A percentile compares a stretch with the other conserved stretches of the same genome.
Conservation (phyloP, 2,888 invertebrate genomes). For the Rhingia campestris region DNA sequence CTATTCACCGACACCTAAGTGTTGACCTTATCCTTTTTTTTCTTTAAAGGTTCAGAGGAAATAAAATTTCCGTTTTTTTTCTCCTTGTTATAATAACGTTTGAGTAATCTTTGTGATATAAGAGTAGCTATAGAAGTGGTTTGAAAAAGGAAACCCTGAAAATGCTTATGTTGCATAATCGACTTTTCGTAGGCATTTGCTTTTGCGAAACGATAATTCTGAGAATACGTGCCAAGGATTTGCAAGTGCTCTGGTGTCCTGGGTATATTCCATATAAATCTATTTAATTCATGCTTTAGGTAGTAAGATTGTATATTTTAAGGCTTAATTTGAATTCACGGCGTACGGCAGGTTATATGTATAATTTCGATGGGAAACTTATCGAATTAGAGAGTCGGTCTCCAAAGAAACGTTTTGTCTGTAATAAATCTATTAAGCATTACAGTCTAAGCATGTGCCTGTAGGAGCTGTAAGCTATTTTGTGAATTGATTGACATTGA, state of each 20-base stretch:
- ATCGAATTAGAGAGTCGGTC: not conserved
- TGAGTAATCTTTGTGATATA: slow-evolving; percentile 47
- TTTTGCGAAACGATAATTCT: slow-evolving; percentile 13
- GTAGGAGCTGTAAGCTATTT: no score
- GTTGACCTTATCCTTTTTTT: not conserved
- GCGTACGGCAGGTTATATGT: slow-evolving; percentile 20
- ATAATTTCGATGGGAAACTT: not conserved
- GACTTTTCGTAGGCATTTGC: not conserved
- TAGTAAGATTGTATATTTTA: not conserved
- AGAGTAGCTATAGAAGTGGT: slow-evolving; percentile 16
- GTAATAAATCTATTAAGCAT: not conserved
- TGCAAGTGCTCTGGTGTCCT: not conserved
- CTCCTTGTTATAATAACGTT: slow-evolving; percentile 42
- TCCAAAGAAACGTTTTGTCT: not conserved
- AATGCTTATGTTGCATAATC: slow-evolving; percentile 19
- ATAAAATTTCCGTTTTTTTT: slow-evolving; percentile 13
- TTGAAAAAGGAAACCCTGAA: not conserved
- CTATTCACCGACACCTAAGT: slow-evolving; percentile 45
- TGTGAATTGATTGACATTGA: not conserved
- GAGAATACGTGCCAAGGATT: slow-evolving; percentile 38
- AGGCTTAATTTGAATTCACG: slow-evolving; percentile 23
- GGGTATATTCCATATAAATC: no score
- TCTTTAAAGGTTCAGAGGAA: not conserved
- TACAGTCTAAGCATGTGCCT: not conserved
- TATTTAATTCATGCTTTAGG: not conserved